Evolutionary conservation across 2,888 invertebrate genomes (phyloP).

Genomic region (Cancer borealis): DNA sequence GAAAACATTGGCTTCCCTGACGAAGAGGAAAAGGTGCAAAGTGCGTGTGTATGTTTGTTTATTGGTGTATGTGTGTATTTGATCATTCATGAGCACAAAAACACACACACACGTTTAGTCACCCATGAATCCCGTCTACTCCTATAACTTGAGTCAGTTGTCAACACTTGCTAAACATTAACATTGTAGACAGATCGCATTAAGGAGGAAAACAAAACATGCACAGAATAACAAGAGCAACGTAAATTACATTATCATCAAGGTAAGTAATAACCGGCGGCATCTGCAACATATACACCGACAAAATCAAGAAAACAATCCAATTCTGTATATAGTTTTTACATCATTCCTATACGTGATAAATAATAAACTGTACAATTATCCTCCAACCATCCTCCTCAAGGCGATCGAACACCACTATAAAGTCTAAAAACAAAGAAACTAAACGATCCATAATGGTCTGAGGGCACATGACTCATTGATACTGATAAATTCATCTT

Average conservation of each 20-base stretch:
- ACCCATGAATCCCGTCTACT: background rate
- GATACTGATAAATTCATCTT: background rate
- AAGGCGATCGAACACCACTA: background rate
- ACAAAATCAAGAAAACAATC: background rate
- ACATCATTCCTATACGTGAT: background rate
- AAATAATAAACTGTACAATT: background rate
- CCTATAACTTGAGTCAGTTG: background rate
- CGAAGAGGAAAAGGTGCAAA: background rate
- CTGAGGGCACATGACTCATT: background rate
- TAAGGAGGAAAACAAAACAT: background rate
- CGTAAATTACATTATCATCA: no score
- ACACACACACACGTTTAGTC: slow-evolving; percentile 44
- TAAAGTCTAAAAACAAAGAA: background rate
- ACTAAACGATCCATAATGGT: slow-evolving; percentile 9
- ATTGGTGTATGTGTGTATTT: background rate
- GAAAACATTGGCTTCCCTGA: background rate
- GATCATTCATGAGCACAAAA: slow-evolving; percentile 34
- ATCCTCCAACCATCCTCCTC: background rate
- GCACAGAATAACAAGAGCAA: background rate
- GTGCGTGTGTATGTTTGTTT: background rate
- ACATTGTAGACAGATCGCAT: background rate
- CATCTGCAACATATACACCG: background rate
- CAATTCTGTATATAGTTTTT: background rate
- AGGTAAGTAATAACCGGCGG: no score
- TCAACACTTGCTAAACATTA: background rate